These are phyloP conservation scores for Dryobates pubescens DNA, from an alignment of 2,797 vertebrate genomes.

Conservation along the genomic window DNA sequence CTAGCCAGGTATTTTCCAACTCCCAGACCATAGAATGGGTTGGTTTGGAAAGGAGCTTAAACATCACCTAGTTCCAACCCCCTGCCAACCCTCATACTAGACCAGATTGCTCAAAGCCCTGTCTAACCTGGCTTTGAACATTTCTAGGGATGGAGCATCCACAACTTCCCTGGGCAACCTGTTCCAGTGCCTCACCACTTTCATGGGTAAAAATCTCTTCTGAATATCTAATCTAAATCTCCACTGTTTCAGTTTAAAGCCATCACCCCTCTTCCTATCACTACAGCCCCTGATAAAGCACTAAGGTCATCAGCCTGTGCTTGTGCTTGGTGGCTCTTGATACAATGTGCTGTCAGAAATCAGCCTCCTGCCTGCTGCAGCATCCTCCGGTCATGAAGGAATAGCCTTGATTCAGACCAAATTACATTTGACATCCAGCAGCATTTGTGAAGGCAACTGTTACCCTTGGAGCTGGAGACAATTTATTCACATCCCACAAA, in stretches of 20 bases:
- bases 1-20: not conserved
- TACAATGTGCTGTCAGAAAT: fast-evolving
- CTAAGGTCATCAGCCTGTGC: not conserved
- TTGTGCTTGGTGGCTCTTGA: not conserved
- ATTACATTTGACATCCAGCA: not conserved
- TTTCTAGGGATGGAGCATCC: not conserved
- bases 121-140: not conserved
- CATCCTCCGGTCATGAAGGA: not conserved
- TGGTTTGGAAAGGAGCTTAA: not conserved
- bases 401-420: not conserved
- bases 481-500: not conserved
- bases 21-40: not conserved
- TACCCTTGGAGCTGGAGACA: not conserved
- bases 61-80: not conserved
- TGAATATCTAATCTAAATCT: not conserved
- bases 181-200: not conserved
- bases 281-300: not conserved
- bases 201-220: not conserved
- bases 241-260: not conserved
- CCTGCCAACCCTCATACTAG: not conserved
- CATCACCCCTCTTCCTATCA: not conserved
- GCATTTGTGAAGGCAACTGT: not conserved
- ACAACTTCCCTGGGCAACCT: not conserved
- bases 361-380: not conserved
- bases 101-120: not conserved